Evolutionary conservation across 2,113 vertebrate species (phyloP).

Genomic region (Corythaixoides concolor): DNA sequence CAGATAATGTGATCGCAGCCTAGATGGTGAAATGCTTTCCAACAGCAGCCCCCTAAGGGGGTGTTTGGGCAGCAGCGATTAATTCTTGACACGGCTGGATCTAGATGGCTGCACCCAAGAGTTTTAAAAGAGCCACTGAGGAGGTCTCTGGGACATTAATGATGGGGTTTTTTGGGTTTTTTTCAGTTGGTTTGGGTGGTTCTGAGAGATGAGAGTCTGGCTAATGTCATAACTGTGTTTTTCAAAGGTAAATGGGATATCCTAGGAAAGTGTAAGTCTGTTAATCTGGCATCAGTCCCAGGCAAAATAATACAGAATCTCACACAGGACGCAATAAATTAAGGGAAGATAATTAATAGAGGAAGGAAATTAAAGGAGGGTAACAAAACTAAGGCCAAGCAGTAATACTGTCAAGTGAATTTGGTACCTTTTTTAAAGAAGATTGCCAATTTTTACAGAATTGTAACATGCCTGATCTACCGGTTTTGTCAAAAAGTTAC

Average conservation of each 20-base stretch:
- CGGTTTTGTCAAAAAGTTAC: neutral
- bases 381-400: neutral
- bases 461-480: neutral
- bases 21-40: slow-evolving; percentile 26
- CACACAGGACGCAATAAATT: slow-evolving; percentile 57
- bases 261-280: neutral
- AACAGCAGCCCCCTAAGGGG: neutral
- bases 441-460: neutral
- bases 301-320: slow-evolving; percentile 34
- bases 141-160: neutral
- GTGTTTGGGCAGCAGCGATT: neutral
- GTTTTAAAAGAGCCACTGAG: neutral
- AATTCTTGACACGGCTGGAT: neutral
- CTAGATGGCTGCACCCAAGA: slow-evolving; percentile 21
- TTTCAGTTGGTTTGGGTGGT: slow-evolving; percentile 7
- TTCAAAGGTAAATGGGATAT: slow-evolving; percentile 45
- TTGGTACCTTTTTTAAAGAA: neutral
- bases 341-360: slow-evolving; percentile 44
- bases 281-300: slow-evolving; percentile 27
- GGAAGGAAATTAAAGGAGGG: slow-evolving; percentile 66
- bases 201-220: neutral
- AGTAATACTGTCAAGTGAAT: slow-evolving; percentile 4
- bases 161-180: neutral
- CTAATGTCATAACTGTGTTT: neutral
- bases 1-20: neutral